Base-by-base conservation (phyloP, 1,140 invertebrate genomes). In the Macrotrachela quadricornifera region DNA sequence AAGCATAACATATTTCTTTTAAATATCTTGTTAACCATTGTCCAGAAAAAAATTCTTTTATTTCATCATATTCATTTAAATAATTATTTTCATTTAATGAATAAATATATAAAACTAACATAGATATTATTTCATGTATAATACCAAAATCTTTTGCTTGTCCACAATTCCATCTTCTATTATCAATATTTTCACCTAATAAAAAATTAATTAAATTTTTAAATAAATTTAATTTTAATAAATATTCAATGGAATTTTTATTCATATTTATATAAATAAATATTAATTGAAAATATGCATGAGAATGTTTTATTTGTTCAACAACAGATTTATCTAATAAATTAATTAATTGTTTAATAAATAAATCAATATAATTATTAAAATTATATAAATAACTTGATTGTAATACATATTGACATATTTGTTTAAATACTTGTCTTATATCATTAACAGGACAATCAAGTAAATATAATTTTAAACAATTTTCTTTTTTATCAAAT, bases 141-240 rank as follows among this genome's bases (percentile, higher is more conserved):
- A 62, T 59, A 13, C 60, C 65, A 61, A 73, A 71, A 47, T 74
- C 71, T 49, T 68, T 56, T 10, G 66, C 63, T 58, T 74, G 72
- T n/a, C 69, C 59, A 38, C 67, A 64, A 47, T 63, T 71, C 70
- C 70, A 36, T 42, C 30, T 21, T n/a, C 42, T 12, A 9, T 50
- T 16, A n/a, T 17, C 12, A 11, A 50, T 21, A 42, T 21, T 41
- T 10, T 21, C 41, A 18, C 41, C 40, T n/a, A 50, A 50, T 13
- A 42, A 13, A 50, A 41, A 50, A 42, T 50, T 42, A 1, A 16
- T 42, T 21, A 42, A 17, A 39, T 15, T 42, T 50, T 30, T 1
- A 42, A 21, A 21, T 18, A 42, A 42, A 50, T 50, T 50, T 42
- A 42, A 40, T 42, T 45, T 51, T 44, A 51, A 45, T 16, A 51